These are phyloP conservation scores for Nipponacmea schrenckii DNA, from an alignment of 2,888 invertebrate genomes.

Conservation along the genomic window DNA sequence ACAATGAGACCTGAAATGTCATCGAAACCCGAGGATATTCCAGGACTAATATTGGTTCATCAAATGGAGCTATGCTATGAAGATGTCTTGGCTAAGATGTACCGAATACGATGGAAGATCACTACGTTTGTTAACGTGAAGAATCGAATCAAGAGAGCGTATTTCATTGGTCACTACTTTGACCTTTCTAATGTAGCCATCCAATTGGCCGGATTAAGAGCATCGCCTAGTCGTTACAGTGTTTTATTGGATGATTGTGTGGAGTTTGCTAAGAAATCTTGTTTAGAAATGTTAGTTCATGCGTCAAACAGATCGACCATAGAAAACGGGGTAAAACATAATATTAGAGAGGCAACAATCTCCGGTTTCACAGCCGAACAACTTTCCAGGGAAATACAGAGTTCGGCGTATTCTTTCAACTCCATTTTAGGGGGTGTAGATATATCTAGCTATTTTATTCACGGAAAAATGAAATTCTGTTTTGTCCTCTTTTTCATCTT, in stretches of 20 bases:
- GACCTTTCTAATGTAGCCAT: constrained; percentile 22
- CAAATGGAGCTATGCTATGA: constrained; percentile 30
- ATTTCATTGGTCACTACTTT: constrained; percentile 26
- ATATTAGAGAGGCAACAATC: constrained; percentile 29
- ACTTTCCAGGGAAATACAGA: constrained; percentile 26
- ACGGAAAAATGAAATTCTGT: no score
- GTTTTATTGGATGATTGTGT: constrained; percentile 35
- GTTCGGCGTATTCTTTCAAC: constrained; percentile 17
- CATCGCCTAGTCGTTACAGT: constrained; percentile 29
- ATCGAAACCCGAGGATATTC: constrained; percentile 24
- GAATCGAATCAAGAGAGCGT: constrained; percentile 25
- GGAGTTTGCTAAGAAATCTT: constrained; percentile 33
- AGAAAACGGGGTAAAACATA: constrained; percentile 20
- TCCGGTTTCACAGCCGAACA: constrained; percentile 30
- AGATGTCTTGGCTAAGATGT: constrained; percentile 21
- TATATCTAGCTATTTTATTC: no score
- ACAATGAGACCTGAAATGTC: background rate
- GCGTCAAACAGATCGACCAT: constrained; percentile 24
- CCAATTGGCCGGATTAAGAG: constrained; percentile 28
- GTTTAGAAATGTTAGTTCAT: constrained; percentile 27
- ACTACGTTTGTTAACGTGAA: constrained; percentile 22
- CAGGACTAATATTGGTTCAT: constrained; percentile 16
- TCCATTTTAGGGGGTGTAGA: no score
- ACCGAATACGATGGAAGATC: constrained; percentile 25
- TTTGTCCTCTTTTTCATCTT: no score